Evolutionary conservation across 1,140 invertebrate genomes (phyloP), one percentile per base, ranked within the genome.

Genomic region (Riptortus pedestris): DNA sequence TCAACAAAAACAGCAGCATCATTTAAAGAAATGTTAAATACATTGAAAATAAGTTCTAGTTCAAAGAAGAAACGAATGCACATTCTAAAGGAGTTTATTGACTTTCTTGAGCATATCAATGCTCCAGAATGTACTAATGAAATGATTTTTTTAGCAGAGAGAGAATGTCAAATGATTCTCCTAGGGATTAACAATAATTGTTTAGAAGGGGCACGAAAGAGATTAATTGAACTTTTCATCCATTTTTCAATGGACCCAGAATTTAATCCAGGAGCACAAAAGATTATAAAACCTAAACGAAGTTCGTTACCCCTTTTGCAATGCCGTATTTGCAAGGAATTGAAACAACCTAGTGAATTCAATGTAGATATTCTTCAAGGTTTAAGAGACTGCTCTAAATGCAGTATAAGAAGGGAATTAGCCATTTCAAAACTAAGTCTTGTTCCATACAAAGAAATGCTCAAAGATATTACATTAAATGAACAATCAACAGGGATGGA

Each of bases 281-380:
- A 2, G 11, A 27, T 16, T 2, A 2, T 26, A 55, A 18, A 52
- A 12, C n/a, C 2, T 24, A 2, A 4, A 24, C n/a, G 14, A 27
- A 55, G 16, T 9, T 27, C 22, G 11, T n/a, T n/a, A n/a, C 12
- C 24, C 16, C 26, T 55, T 3, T 24, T 55, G 14, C 51, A 55
- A 26, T 55, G 51, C 24, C 20, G 24, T 24, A 55, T 3, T 55
- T 55, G 51, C 14, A 55, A 26, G 24, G 51, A 55, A 55, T 24
- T 55, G 20, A 55, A 55, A 12, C 51, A 18, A 18, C 4, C 24
- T 9, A 14, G 24, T 16, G 24, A 55, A 22, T 55, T 55, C 51
- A 55, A 55, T 55, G 24, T 55, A 4, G 51, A 55, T 24, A 55
- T 55, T 24, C 51, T 55, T 12, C 22, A 26, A 55, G 22, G 51